Evolutionary conservation across 1,140 invertebrate species (phyloP), one percentile per base, ranked within the genome.

Genomic region (Neodiprion fabricii): DNA sequence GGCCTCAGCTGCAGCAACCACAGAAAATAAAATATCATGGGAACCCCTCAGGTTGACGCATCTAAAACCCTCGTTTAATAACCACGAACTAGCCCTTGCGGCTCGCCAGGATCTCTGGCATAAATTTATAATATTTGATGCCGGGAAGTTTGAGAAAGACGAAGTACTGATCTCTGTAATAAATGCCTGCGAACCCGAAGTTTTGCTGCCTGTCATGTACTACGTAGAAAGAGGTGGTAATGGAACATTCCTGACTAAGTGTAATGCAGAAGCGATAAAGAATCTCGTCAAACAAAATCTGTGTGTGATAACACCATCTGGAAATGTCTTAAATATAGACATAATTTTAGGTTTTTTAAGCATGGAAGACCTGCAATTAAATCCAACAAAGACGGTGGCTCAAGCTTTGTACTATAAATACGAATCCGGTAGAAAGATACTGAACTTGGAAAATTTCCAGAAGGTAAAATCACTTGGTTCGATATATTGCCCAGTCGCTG

Each of bases 51-150:
- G 87, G 53, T 75, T 89, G 14, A 81, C 84, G 0, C 74, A 85
- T 68, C 7, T 70, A 5, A 85, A 88, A 67, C 86, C 85, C 10
- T 77, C 78, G 1, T 83, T 88, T 17, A 80, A 79, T 1, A 72
- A 61, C 11, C 74, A 80, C 47, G 85, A 86, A 69, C 72, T 82
- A 9, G 28, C 74, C 4, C 71, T 88, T 14, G 83, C 85, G 7
- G 76, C 81, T 9, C 76, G 85, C 12, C 82, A 83, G 67, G 84
- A 88, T 73, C 72, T 86, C 0, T 88, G 85, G 84, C 87, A 89
- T 48, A 89, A 89, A 77, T 89, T 88, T 23, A 85, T 89, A 67
- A 40, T 89, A 17, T 87, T 81, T n/a, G 74, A 83, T 14, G 74
- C 79, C 4, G 80, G 73, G 9, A 68, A 77, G n/a, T 79, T 78